A percentile compares a stretch with the other conserved stretches of the same genome.
phyloP scores from a whole-genome alignment of 1,140 invertebrate species.

The Heliothis subflexa region DNA sequence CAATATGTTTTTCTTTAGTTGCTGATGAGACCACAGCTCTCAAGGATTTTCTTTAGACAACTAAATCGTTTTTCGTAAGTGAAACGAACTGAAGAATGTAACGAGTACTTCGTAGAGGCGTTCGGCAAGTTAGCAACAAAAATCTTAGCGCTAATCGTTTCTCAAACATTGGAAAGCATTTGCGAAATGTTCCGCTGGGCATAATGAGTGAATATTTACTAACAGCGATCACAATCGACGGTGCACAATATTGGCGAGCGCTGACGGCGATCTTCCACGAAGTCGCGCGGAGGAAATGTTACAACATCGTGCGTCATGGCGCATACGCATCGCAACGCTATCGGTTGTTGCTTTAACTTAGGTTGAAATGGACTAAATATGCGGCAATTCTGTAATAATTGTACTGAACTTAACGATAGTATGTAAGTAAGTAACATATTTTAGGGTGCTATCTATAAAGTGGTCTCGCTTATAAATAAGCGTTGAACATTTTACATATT shows the following conservation, averaged over 20 bases:
- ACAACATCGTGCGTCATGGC: conserved; percentile 20
- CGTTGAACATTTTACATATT: no score
- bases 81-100: neutral
- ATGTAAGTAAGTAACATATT: no score
- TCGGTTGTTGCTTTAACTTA: neutral
- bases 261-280: conserved; percentile 26
- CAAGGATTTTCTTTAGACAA: no score
- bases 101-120: neutral
- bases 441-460: no score
- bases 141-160: conserved; percentile 30
- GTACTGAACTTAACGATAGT: no score
- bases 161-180: conserved; percentile 33
- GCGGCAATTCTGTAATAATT: no score
- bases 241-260: conserved; percentile 26
- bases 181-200: conserved; percentile 27
- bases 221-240: conserved; percentile 37
- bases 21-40: no score
- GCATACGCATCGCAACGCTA: neutral
- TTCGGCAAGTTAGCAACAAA: conserved; percentile 22
- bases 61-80: no score
- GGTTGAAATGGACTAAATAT: neutral
- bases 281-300: conserved; percentile 30
- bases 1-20: neutral
- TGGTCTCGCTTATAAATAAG: no score
- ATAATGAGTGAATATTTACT: conserved; percentile 44